These are phyloP conservation scores for Buphagus erythrorhynchus DNA, from an alignment of 2,797 vertebrate genomes.

Conservation along the genomic window DNA sequence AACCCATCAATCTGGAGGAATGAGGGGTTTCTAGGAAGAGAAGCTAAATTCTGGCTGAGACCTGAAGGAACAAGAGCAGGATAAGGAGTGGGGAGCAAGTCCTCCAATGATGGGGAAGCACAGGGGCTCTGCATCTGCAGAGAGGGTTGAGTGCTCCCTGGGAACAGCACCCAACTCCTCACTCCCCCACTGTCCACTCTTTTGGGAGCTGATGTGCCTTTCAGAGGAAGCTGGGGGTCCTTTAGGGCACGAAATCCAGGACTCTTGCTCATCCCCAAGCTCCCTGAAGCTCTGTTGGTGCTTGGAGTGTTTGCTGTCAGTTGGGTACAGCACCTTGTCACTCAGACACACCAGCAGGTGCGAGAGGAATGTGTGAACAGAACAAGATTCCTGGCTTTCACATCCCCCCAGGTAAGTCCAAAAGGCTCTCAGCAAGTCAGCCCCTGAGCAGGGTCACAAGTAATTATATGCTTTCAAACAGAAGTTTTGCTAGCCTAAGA, in stretches of 20 bases:
- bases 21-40: neutral
- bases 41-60: neutral
- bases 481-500: neutral
- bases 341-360: neutral
- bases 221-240: neutral
- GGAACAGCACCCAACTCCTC: neutral
- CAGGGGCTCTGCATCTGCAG: neutral
- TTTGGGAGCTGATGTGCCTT: neutral
- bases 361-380: neutral
- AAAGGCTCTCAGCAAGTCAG: neutral
- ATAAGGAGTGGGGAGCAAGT: neutral
- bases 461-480: neutral
- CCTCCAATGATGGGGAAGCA: neutral
- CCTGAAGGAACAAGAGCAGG: neutral
- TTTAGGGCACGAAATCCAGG: neutral
- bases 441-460: neutral
- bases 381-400: neutral
- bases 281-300: neutral
- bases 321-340: neutral
- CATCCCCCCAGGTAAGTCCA: neutral
- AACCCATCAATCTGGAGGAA: neutral
- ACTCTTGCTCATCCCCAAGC: neutral
- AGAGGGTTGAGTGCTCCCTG: neutral
- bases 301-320: neutral
- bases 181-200: rapidly evolving